Evolutionary conservation across 2,797 vertebrate species (phyloP).

Genomic region (Syngnathus acus): DNA sequence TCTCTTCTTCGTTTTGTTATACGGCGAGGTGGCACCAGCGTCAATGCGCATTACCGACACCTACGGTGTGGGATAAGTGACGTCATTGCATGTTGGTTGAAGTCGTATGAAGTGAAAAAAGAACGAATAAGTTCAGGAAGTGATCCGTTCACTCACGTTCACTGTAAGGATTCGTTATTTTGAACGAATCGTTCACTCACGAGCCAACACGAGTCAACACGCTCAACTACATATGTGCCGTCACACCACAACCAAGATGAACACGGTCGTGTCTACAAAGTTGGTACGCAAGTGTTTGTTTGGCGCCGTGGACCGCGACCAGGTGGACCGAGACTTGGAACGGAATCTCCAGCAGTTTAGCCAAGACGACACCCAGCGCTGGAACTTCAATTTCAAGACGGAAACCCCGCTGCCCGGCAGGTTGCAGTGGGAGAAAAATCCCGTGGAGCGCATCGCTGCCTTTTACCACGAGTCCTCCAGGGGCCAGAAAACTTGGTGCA

Average conservation of each 20-base stretch:
- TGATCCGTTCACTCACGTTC: no score
- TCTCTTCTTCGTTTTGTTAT: no score
- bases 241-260: not conserved
- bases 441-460: not conserved
- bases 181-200: no score
- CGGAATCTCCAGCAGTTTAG: not conserved
- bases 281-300: not conserved
- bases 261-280: not conserved
- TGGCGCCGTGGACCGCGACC: not conserved
- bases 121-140: no score
- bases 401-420: not conserved
- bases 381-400: not conserved
- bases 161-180: no score
- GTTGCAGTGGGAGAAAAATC: not conserved
- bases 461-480: not conserved
- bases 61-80: no score
- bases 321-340: not conserved
- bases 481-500: not conserved
- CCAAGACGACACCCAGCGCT: not conserved
- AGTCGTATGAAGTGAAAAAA: no score
- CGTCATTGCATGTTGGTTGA: no score
- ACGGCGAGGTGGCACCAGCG: no score
- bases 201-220: not conserved
- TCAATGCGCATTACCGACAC: no score
- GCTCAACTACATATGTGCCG: not conserved